Conservation (phyloP, 2,113 vertebrate species). For the Hiodon tergisus region DNA sequence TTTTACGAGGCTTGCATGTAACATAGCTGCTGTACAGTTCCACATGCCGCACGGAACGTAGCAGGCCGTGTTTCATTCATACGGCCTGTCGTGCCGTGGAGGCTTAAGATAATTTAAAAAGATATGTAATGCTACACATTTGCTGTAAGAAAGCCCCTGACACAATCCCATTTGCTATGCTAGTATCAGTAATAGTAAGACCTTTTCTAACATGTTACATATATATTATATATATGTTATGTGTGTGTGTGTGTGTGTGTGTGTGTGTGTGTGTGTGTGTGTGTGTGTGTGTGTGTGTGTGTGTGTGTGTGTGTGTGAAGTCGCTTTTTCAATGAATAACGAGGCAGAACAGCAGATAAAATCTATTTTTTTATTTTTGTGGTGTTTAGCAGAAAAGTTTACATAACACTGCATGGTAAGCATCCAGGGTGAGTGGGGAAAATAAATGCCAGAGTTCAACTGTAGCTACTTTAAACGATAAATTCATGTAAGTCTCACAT, state of each 20-base stretch:
- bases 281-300: no score
- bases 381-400: neutral
- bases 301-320: neutral
- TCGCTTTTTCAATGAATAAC: neutral
- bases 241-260: no score
- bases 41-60: neutral
- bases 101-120: neutral
- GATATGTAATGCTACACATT: neutral
- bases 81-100: neutral
- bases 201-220: no score
- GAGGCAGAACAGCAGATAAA: neutral
- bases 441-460: no score
- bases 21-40: neutral
- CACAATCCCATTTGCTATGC: neutral
- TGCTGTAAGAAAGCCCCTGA: neutral
- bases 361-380: neutral
- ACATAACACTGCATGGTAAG: neutral
- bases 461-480: no score
- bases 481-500: no score
- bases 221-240: no score
- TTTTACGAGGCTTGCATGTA: slow-evolving; percentile 8
- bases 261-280: no score
- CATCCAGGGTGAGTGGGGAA: neutral
- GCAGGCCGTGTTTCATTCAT: slow-evolving; percentile 7
- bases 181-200: neutral